Evolutionary conservation across 2,797 vertebrate genomes (phyloP).

Genomic region (Chrysolophus pictus): DNA sequence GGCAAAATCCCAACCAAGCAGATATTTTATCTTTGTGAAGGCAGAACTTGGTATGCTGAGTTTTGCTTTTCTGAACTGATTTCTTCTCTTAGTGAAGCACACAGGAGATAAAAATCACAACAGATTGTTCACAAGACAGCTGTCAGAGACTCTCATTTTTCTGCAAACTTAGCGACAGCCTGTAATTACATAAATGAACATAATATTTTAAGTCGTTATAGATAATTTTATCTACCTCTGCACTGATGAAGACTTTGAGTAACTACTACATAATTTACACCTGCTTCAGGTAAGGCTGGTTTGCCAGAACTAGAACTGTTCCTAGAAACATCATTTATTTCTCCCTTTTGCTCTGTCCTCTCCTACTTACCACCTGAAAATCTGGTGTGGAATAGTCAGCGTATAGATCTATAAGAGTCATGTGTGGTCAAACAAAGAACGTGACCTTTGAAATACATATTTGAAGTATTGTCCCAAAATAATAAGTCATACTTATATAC

Average conservation of each 20-base stretch:
- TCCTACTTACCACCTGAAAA: conserved; percentile 46
- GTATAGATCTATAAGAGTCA: conserved; percentile 12
- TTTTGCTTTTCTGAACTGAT: background rate
- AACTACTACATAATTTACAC: background rate
- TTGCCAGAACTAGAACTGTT: conserved; percentile 8
- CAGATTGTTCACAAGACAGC: background rate
- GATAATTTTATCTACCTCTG: background rate
- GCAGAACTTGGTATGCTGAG: background rate
- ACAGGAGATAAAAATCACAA: background rate
- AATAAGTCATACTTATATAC: conserved; percentile 56
- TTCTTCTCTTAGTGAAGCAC: background rate
- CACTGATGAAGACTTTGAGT: background rate
- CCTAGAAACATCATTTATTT: conserved; percentile 23
- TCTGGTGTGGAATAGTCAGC: conserved; percentile 28
- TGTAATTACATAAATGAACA: background rate
- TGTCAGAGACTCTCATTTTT: background rate
- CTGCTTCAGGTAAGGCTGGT: background rate
- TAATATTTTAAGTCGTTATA: background rate
- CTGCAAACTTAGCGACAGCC: background rate
- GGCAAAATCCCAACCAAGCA: background rate
- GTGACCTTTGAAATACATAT: background rate
- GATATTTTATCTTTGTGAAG: background rate
- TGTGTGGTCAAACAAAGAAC: conserved; percentile 44
- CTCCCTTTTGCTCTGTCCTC: background rate
- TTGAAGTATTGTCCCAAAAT: conserved; percentile 67